These are phyloP conservation scores for Alectura lathami DNA, from an alignment of 2,113 vertebrate species.

Conservation along the genomic window DNA sequence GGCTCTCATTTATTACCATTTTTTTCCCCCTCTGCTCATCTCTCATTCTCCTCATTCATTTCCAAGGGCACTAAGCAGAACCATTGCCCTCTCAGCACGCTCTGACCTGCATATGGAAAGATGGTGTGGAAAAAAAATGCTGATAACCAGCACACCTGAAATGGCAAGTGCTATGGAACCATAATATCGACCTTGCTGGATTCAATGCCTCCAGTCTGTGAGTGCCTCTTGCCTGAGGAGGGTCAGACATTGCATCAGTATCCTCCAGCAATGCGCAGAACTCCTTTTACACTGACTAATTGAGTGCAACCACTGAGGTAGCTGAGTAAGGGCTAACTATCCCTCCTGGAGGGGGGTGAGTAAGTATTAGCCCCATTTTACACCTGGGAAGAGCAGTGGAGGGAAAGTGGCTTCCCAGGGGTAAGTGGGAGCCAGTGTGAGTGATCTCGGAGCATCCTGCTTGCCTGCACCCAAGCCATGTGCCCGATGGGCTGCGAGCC, in stretches of 20 bases:
- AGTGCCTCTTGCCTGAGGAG: neutral
- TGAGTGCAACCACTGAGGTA: neutral
- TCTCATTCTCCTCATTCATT: neutral
- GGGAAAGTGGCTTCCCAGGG: conserved; percentile 10
- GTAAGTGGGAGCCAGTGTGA: neutral
- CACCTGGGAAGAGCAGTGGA: neutral
- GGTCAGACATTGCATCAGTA: neutral
- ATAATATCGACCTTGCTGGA: neutral
- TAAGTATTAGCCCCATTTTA: neutral
- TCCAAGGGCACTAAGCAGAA: neutral
- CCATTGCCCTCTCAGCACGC: neutral
- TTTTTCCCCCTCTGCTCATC: neutral
- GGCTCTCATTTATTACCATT: neutral
- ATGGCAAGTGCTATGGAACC: neutral
- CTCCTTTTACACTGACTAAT: neutral
- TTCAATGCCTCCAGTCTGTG: neutral
- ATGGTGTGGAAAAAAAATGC: neutral
- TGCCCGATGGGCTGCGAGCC: too few species aligned
- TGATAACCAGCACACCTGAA: neutral
- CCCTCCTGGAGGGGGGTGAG: neutral
- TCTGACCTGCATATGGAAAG: neutral
- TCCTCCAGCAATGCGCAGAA: neutral
- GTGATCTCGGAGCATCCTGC: neutral
- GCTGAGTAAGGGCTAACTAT: neutral
- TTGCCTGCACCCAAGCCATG: accelerated